Evolutionary conservation across 2,797 vertebrate genomes (phyloP).

Genomic region (Rhodeus uyekii): DNA sequence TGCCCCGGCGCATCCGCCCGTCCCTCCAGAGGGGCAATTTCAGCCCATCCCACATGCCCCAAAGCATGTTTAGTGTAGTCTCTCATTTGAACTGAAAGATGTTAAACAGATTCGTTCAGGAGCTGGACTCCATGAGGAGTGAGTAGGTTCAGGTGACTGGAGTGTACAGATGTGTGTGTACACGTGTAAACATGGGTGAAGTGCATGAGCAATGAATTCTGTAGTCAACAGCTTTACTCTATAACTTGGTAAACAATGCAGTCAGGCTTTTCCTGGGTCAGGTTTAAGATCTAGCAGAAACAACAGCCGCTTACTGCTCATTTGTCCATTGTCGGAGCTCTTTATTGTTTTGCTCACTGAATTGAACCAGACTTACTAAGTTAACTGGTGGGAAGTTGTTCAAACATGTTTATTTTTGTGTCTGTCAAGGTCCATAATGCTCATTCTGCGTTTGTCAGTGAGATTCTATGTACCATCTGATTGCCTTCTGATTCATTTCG

Average conservation of each 20-base stretch:
- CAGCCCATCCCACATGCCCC: slow-evolving; percentile 85
- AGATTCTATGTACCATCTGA: slow-evolving; percentile 69
- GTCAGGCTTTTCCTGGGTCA: slow-evolving; percentile 44
- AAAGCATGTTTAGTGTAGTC: slow-evolving; percentile 87
- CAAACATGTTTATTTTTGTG: slow-evolving; percentile 77
- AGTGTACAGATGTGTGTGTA: slow-evolving; percentile 40
- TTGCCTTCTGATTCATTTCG: slow-evolving; percentile 69
- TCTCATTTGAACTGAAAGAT: slow-evolving; percentile 95
- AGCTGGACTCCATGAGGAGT: slow-evolving; percentile 78
- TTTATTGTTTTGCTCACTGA: slow-evolving; percentile 71
- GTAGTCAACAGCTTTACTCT: slow-evolving; percentile 16
- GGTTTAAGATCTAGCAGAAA: slow-evolving; percentile 41
- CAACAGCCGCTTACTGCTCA: slow-evolving; percentile 55
- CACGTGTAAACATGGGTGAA: slow-evolving; percentile 4
- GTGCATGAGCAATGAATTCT: neutral
- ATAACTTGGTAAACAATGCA: neutral
- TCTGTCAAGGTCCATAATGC: slow-evolving; percentile 74
- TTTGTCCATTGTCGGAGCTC: slow-evolving; percentile 67
- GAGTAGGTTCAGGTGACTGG: slow-evolving; percentile 55
- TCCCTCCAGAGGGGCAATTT: slow-evolving; percentile 83
- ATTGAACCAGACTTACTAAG: slow-evolving; percentile 73
- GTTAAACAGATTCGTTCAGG: slow-evolving; percentile 93
- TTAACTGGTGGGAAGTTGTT: slow-evolving; percentile 78
- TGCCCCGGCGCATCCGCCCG: slow-evolving; percentile 76
- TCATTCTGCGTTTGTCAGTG: slow-evolving; percentile 73